Evolutionary conservation across 2,797 vertebrate genomes (phyloP).

Genomic region (Myiothlypis chrysogaster): DNA sequence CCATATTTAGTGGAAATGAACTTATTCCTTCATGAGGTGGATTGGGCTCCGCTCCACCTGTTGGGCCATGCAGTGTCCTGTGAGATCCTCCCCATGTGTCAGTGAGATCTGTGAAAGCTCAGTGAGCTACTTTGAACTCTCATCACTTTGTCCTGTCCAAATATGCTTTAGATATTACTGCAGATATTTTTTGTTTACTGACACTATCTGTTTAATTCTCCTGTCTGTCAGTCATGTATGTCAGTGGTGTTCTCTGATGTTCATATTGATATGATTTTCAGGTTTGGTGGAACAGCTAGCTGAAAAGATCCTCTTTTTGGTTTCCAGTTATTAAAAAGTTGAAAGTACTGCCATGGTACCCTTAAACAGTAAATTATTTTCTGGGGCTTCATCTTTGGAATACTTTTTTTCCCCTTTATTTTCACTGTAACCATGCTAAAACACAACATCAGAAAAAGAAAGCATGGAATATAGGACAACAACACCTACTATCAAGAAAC

Average conservation of each 20-base stretch:
- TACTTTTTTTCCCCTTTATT: neutral
- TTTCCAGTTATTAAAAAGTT: neutral
- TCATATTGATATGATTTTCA: neutral
- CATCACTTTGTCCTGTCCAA: neutral
- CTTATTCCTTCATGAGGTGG: neutral
- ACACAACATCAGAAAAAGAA: neutral
- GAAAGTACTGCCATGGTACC: neutral
- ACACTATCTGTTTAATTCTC: neutral
- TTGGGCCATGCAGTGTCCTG: neutral
- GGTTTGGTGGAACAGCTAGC: neutral
- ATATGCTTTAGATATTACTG: neutral
- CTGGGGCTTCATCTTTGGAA: neutral
- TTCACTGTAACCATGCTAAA: neutral
- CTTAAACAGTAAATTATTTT: neutral
- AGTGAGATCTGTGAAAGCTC: neutral
- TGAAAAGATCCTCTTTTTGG: neutral
- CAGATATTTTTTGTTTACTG: neutral
- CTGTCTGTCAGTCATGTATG: rapidly evolving
- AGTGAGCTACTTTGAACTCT: neutral
- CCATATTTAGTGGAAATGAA: neutral
- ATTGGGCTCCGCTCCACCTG: rapidly evolving
- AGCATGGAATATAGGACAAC: neutral
- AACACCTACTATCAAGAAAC: neutral
- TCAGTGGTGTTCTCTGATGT: rapidly evolving
- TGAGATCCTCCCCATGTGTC: neutral